phyloP scores from a whole-genome alignment of 2,888 invertebrate genomes.

The Nomada flava region DNA sequence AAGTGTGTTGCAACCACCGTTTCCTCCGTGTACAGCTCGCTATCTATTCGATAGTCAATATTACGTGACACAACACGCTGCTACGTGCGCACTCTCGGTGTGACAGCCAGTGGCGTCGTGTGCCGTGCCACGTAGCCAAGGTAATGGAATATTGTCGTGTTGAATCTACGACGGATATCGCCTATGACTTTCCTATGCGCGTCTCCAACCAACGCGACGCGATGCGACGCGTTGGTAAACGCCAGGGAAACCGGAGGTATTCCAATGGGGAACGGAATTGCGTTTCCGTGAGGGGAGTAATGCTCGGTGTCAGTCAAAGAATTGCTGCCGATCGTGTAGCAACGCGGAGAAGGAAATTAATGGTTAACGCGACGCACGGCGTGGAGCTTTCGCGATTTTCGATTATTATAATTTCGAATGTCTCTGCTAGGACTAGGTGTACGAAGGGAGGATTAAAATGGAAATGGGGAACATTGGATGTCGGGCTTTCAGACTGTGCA shows the following conservation, averaged over 20 bases:
- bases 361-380: constrained; percentile 22
- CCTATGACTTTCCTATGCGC: constrained; percentile 51
- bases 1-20: constrained; percentile 56
- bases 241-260: constrained; percentile 17
- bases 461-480: background rate
- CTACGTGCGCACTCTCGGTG: constrained; percentile 60
- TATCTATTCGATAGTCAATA: constrained; percentile 77
- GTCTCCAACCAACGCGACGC: background rate
- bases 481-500: background rate
- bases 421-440: background rate
- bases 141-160: constrained; percentile 67
- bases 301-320: constrained; percentile 9
- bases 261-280: constrained; percentile 23
- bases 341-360: constrained; percentile 10
- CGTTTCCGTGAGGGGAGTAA: constrained; percentile 30
- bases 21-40: constrained; percentile 55
- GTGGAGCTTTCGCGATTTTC: too few relatives aligned
- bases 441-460: background rate
- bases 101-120: constrained; percentile 50
- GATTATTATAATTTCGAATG: background rate
- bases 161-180: constrained; percentile 49
- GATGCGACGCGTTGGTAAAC: constrained; percentile 13
- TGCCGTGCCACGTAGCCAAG: constrained; percentile 35
- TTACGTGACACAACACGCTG: constrained; percentile 70
- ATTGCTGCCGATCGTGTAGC: constrained; percentile 1